Evolutionary conservation across 1,140 invertebrate genomes (phyloP), one percentile per base, ranked within the genome.

Genomic region (Drosophila grimshawi): DNA sequence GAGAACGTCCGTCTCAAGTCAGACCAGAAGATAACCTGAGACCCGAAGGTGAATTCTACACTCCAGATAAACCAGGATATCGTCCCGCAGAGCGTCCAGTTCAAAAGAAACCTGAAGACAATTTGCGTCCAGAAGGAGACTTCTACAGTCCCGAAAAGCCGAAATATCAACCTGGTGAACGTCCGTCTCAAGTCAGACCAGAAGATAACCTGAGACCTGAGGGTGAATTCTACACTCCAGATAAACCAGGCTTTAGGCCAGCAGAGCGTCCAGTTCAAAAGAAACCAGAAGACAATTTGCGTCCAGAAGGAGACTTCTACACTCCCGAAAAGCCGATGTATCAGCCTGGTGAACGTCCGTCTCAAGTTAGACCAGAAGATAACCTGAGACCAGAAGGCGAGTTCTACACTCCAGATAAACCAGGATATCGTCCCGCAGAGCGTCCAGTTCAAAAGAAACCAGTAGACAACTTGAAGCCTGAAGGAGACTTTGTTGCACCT

Each of bases 21-120:
- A 55, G 62, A 7, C 74, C 61, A 5, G 86, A 93, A 52, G 94
- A 95, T 77, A 95, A 95, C 80, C 83, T 95, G 1, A 90, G 90
- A 43, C 94, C 94, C 3, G 94, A 95, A 93, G 96, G 96, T 4
- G 94, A 95, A 67, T 95, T 95, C 78, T 92, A 94, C 73, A 92
- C 90, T 66, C 85, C 93, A 64, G 69, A 94, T 72, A 82, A 86
- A 65, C 81, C 92, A 0, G 76, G 91, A 53, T 94, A 86, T 77
- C 64, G 80, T 7, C 93, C 93, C 2, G 92, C 91, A 5, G 93
- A 94, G 79, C 81, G 92, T 72, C 91, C 92, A 11, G 76, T 91
- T 67, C 90, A 93, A 33, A 91, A 93, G 45, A 93, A 92, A 73
- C 92, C 93, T 48, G 72, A 92, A 77, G 94, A 83, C 92, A 95